A percentile compares a stretch with the other conserved stretches of the same genome.
These are phyloP conservation scores for Bacillus rossius DNA, from an alignment of 1,140 invertebrate species.

Conservation along the genomic window DNA sequence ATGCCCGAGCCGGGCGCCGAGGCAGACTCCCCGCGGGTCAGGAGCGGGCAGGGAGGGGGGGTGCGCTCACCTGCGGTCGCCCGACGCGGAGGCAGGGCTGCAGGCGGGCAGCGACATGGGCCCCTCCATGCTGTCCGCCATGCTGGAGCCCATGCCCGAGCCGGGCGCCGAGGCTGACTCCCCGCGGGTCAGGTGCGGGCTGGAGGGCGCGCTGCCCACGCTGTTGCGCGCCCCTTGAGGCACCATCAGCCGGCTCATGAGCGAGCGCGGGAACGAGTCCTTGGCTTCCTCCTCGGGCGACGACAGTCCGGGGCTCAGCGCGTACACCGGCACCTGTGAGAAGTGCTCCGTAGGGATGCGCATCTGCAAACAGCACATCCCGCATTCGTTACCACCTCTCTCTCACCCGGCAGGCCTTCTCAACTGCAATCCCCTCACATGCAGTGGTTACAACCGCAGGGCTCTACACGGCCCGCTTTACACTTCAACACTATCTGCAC, in stretches of 20 bases:
- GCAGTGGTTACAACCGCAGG: no score
- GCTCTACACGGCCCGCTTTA: no score
- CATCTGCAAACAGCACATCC: conserved; percentile 60
- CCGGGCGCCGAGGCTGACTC: conserved; percentile 25
- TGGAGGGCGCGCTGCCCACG: conserved; percentile 60
- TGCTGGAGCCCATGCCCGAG: conserved; percentile 34
- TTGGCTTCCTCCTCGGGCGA: conserved; percentile 55
- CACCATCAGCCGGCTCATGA: conserved; percentile 53
- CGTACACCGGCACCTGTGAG: conserved; percentile 88
- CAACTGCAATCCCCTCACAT: no score
- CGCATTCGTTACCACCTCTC: no score
- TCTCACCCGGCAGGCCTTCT: no score
- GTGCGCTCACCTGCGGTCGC: conserved; percentile 46
- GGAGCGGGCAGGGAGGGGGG: conserved; percentile 59
- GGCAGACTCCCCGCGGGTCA: conserved; percentile 30
- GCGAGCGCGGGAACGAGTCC: conserved; percentile 54
- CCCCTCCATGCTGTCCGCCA: conserved; percentile 46
- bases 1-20: conserved; percentile 35
- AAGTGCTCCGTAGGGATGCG: conserved; percentile 93
- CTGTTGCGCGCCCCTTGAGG: conserved; percentile 45
- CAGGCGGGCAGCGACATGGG: conserved; percentile 46
- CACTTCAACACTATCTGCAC: no score
- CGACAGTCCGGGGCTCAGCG: conserved; percentile 77
- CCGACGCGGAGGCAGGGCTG: conserved; percentile 29
- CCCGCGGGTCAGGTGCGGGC: conserved; percentile 48